Conservation (phyloP, 2,888 invertebrate genomes). For the Nowickia ferox region DNA sequence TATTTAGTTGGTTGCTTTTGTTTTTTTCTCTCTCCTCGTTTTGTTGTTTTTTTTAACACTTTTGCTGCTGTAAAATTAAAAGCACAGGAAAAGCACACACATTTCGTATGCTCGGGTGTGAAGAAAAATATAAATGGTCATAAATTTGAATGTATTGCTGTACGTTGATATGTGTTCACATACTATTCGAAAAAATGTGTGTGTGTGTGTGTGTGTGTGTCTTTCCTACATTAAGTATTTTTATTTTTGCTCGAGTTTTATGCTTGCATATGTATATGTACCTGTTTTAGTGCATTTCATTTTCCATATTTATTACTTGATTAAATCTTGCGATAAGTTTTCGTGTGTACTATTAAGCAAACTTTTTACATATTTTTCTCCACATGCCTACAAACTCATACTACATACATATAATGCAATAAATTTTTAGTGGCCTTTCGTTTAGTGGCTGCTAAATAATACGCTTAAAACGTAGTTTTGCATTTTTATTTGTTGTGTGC, state of each 20-base stretch:
- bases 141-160: constrained; percentile 56
- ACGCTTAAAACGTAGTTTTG: too few relatives aligned
- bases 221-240: background rate
- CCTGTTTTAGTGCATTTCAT: background rate
- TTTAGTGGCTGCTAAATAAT: too few relatives aligned
- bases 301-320: constrained; percentile 44
- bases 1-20: constrained; percentile 50
- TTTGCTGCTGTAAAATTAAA: constrained; percentile 39
- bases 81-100: background rate
- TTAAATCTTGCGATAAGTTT: constrained; percentile 55
- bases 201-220: background rate
- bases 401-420: too few relatives aligned
- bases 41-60: constrained; percentile 58
- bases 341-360: constrained; percentile 22
- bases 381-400: background rate
- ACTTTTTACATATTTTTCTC: constrained; percentile 33
- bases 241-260: background rate
- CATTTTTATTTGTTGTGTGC: too few relatives aligned
- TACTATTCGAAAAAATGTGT: too few relatives aligned
- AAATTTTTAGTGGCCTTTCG: too few relatives aligned
- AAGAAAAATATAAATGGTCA: constrained; percentile 34
- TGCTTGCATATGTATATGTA: background rate
- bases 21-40: constrained; percentile 3
- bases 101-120: constrained; percentile 6
- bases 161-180: background rate